Percentiles rank a stretch among this genome's conserved stretches.
Conservation (phyloP, 1,140 invertebrate species). For the Anoplolepis gracilipes region DNA sequence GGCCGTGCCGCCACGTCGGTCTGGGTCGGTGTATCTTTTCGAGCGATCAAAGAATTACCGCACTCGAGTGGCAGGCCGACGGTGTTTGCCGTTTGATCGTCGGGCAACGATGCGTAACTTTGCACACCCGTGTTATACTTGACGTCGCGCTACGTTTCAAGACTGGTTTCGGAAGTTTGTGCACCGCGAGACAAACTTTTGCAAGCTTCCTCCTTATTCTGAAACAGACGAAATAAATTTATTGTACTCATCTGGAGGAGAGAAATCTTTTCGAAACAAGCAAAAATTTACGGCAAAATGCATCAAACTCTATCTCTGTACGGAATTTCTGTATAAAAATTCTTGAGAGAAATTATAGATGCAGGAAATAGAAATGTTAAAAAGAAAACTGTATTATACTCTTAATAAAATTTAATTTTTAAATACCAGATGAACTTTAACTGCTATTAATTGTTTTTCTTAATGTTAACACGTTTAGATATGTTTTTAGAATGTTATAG, state of each 20-base stretch:
- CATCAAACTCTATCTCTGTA: no score
- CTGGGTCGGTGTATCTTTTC: conserved; percentile 77
- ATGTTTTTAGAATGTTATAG: neutral
- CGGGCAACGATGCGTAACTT: conserved; percentile 76
- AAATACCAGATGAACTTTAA: neutral
- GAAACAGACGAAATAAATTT: no score
- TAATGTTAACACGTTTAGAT: neutral
- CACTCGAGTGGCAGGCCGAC: conserved; percentile 70
- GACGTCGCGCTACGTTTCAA: conserved; percentile 14
- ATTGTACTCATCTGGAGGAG: no score
- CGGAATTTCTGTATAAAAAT: neutral
- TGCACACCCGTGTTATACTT: conserved; percentile 52
- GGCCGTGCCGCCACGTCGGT: neutral
- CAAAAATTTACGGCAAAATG: no score
- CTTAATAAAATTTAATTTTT: neutral
- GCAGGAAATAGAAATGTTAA: neutral
- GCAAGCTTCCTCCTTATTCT: no score
- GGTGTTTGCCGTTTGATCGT: conserved; percentile 80
- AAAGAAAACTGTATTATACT: neutral
- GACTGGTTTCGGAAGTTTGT: neutral
- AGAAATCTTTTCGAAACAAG: no score
- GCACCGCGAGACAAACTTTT: no score
- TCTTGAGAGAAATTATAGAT: neutral
- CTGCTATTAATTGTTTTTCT: neutral
- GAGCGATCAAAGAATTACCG: conserved; percentile 84